Base-by-base conservation (phyloP, 2,888 invertebrate species). In the Tetragnatha montana region DNA sequence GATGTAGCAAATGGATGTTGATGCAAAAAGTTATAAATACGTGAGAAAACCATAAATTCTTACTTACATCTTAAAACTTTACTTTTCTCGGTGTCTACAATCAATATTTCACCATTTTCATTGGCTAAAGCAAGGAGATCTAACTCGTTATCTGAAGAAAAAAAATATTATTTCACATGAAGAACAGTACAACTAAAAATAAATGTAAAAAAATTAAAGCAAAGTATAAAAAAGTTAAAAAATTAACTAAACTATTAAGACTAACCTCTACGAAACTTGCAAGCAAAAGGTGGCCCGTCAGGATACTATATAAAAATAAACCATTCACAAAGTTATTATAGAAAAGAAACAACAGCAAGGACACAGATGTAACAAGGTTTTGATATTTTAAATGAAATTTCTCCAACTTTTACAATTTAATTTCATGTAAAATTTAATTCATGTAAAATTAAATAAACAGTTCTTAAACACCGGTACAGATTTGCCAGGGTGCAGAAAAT, bases 91-190 rank as follows among this genome's bases (percentile, higher is more conserved):
- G 94, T 94, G 91, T 94, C 92, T 91, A 94, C 94, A 14, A 95
- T 91, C 81, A 95, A 95, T 70, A 96, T 94, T 92, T 95, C 95
- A 35, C 97, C 98, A 94, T 97, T 97, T 94, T 98, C 97, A 93
- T 97, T 97, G 8, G 97, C 97, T 85, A 97, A 94, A 12, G 96
- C 97, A 76, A 97, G 93, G 49, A 97, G 94, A 92, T 97, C 88
- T 47, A 49, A 79, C 95, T 92, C 96, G 95, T 92, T 95, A 95
- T 87, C 95, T 95, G 89, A 94, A n/a, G n/a, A n/a, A 94, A 92
- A 91, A 76, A 35, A 21, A 17, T 6, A 75, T 47, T 8, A 7
- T 74, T 21, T 19, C 3, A 74, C 17, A n/a, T 14, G 8, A 35
- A 14, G 0, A 8, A 17, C 12, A n/a, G n/a, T n/a, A 49, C 35